phyloP scores from a whole-genome alignment of 1,140 invertebrate genomes.

The Atta texana region DNA sequence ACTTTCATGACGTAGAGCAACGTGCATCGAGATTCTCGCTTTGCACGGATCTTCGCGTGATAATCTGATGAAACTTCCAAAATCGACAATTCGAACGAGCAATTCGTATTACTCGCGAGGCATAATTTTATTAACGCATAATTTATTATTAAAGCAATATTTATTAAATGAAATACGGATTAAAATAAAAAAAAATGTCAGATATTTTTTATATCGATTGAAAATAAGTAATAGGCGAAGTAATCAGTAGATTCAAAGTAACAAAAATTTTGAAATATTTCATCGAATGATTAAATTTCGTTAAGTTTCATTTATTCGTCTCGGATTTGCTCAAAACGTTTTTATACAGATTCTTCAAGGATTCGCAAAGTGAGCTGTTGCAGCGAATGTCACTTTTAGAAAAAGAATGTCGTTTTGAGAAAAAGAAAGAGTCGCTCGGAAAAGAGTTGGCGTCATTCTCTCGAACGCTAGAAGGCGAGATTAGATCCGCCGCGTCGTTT shows the following conservation, averaged over 20 bases:
- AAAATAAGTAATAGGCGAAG: not conserved
- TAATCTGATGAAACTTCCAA: not conserved
- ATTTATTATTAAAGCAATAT: too few relatives aligned
- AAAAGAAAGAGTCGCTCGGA: not conserved
- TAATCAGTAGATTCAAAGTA: not conserved
- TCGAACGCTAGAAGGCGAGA: slow-evolving; percentile 63
- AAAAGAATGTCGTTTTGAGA: not conserved
- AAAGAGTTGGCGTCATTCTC: slow-evolving; percentile 48
- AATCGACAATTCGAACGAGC: not conserved
- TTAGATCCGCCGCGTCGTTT: slow-evolving; percentile 67
- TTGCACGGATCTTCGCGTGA: not conserved
- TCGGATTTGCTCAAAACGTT: not conserved
- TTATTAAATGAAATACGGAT: too few relatives aligned
- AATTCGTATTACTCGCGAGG: not conserved
- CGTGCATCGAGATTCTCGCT: not conserved
- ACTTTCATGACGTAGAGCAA: not conserved
- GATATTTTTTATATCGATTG: not conserved
- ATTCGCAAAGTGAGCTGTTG: not conserved
- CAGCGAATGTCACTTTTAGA: not conserved
- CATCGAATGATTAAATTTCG: not conserved
- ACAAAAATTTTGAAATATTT: not conserved
- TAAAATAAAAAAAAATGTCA: not conserved
- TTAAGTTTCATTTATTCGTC: not conserved
- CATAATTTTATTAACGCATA: not conserved
- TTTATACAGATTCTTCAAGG: not conserved